A percentile compares a stretch with the other conserved stretches of the same genome.
phyloP scores from a whole-genome alignment of 2,888 invertebrate genomes.

The Xestoiulus laeticollis region DNA sequence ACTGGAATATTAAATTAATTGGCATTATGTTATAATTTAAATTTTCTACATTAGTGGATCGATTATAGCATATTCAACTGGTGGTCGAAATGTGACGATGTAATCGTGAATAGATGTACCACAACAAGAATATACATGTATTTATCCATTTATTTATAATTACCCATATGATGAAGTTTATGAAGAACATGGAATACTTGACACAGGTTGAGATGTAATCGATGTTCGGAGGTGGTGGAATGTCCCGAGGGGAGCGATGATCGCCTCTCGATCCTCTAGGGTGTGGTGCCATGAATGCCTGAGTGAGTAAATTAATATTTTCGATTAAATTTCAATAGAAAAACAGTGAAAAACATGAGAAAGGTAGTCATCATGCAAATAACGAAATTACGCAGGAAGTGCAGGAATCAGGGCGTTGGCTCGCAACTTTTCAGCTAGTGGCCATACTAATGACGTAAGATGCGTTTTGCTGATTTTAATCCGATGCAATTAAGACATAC shows the following conservation, averaged over 20 bases:
- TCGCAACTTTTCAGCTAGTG: background rate
- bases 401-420: background rate
- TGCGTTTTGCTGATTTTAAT: background rate
- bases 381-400: background rate
- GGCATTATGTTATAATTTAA: too few relatives aligned
- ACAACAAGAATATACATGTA: background rate
- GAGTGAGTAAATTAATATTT: background rate
- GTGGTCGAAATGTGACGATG: too few relatives aligned
- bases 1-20: too few relatives aligned
- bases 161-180: constrained; percentile 92
- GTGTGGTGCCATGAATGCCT: background rate
- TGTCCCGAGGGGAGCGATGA: background rate
- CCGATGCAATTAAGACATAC: background rate
- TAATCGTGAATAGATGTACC: too few relatives aligned
- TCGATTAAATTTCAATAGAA: background rate
- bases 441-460: background rate
- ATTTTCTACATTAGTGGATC: too few relatives aligned
- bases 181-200: constrained; percentile 87
- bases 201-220: constrained; percentile 72
- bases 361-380: background rate
- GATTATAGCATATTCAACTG: too few relatives aligned
- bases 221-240: background rate
- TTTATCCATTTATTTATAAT: constrained; percentile 67
- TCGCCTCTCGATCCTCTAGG: background rate
- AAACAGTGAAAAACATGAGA: background rate